A percentile compares a stretch with the other conserved stretches of the same genome.
These are phyloP conservation scores for Batillaria attramentaria DNA, from an alignment of 1,140 invertebrate genomes.

Conservation along the genomic window DNA sequence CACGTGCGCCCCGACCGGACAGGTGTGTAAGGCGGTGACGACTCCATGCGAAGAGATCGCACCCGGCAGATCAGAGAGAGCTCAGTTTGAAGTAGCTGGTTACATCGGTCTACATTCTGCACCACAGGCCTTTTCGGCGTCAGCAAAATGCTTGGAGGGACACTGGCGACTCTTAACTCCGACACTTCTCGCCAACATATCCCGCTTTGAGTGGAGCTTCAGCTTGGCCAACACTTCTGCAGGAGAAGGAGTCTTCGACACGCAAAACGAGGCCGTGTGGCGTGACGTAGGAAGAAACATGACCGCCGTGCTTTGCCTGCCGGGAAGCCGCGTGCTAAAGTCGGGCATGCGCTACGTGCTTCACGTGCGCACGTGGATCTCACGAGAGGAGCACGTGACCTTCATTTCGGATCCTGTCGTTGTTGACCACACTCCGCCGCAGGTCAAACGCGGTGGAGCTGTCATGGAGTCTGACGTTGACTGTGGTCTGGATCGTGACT, in stretches of 20 bases:
- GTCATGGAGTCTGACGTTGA: slow-evolving; percentile 35
- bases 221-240: slow-evolving; percentile 28
- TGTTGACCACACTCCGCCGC: slow-evolving; percentile 44
- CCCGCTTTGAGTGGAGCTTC: slow-evolving; percentile 51
- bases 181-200: slow-evolving; percentile 1
- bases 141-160: slow-evolving; percentile 22
- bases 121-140: neutral
- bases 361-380: slow-evolving; percentile 49
- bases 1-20: slow-evolving; percentile 49
- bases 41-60: neutral
- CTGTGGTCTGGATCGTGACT: slow-evolving; percentile 46
- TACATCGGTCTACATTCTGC: neutral
- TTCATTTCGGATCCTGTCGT: slow-evolving; percentile 38
- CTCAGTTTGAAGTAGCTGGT: neutral
- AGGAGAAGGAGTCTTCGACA: slow-evolving; percentile 46
- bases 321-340: slow-evolving; percentile 13
- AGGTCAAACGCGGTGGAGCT: slow-evolving; percentile 37
- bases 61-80: neutral
- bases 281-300: slow-evolving; percentile 42
- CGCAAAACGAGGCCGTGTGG: slow-evolving; percentile 40
- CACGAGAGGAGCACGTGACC: slow-evolving; percentile 17
- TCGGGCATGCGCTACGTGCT: slow-evolving; percentile 40
- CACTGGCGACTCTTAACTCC: neutral
- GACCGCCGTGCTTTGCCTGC: slow-evolving; percentile 45
- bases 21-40: slow-evolving; percentile 32